Evolutionary conservation across 2,113 vertebrate species (phyloP), one percentile per base, ranked within the genome.

Genomic region (Sylvicapra grimmia): DNA sequence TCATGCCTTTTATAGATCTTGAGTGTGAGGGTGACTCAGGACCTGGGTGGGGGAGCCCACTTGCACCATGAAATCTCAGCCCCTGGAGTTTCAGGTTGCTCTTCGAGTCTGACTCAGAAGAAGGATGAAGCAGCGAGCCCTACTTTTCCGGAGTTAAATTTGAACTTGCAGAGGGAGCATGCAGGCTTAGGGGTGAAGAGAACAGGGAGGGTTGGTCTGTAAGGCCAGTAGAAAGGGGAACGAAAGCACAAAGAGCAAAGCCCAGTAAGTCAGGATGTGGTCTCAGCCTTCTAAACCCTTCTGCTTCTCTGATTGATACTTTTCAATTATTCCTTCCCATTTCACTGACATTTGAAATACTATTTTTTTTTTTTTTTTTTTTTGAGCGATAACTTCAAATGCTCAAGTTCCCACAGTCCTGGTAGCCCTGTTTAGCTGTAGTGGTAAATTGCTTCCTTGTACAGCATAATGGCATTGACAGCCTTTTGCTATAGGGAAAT

Each of bases 401-500:
- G 99, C 99, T 99, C 99, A 99, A 99, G 99, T 99, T 99, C 99
- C 99, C 99, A 99, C 99, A 99, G 99, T 98, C 98, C 98, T 97
- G 98, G 99, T 99, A 99, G 99, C 99, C 99, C 99, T 99, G 99
- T 99, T 99, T 99, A 99, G 99, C 99, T 99, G 99, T 99, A 98
- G 98, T 99, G 99, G 99, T 99, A 99, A 99, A 99, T 99, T 99
- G 99, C 99, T 99, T 99, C 99, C 99, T 99, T 99, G 99, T 99
- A 99, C 99, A 99, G 99, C 99, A 99, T 99, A 99, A 99, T 99
- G 99, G 99, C 98, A 98, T 98, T 99, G 99, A 99, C 99, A 99
- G 99, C 99, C 99, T 99, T 99, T 99, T 99, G 99, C 99, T 99
- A 99, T 99, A 99, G 99, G 99, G 99, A 99, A 99, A 99, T 99